Conservation (phyloP, 2,113 vertebrate genomes). For the Hydrochoerus hydrochaeris region DNA sequence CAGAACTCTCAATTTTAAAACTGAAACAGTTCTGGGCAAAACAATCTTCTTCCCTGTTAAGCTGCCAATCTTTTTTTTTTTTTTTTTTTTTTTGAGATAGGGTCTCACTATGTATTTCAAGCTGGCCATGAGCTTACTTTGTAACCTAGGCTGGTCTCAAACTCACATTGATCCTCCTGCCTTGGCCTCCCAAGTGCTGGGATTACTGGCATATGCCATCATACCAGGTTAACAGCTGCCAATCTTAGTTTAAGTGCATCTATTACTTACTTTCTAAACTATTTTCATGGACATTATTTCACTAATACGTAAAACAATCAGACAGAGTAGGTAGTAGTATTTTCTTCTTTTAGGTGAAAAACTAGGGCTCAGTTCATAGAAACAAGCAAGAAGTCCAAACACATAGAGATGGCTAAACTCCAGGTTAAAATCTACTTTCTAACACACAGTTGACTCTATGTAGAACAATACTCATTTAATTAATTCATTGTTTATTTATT, state of each 20-base stretch:
- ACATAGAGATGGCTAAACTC: conserved; percentile 11
- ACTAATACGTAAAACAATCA: conserved; percentile 13
- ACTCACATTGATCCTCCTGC: too few relatives aligned
- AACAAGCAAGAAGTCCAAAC: conserved; percentile 14
- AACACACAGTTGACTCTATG: not conserved
- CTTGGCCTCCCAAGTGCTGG: too few relatives aligned
- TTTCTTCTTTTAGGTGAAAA: conserved; percentile 49
- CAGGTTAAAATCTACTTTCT: too few relatives aligned
- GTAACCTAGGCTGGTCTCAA: too few relatives aligned
- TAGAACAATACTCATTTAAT: not conserved
- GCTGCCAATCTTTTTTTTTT: not conserved
- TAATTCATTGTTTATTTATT: not conserved
- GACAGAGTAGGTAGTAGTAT: not conserved
- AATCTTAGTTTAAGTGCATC: not conserved
- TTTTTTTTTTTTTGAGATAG: too few relatives aligned
- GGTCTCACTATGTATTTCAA: too few relatives aligned
- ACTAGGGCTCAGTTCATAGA: conserved; percentile 29
- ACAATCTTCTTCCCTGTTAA: not conserved
- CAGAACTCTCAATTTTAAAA: conserved; percentile 34
- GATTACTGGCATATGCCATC: too few relatives aligned
- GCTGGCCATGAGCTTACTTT: too few relatives aligned
- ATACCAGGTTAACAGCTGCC: not conserved
- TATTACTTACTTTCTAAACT: not conserved
- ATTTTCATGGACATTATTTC: conserved; percentile 2
- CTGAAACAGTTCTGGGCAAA: not conserved